Conservation (phyloP, 2,888 invertebrate genomes). For the Drosophila colorata region DNA sequence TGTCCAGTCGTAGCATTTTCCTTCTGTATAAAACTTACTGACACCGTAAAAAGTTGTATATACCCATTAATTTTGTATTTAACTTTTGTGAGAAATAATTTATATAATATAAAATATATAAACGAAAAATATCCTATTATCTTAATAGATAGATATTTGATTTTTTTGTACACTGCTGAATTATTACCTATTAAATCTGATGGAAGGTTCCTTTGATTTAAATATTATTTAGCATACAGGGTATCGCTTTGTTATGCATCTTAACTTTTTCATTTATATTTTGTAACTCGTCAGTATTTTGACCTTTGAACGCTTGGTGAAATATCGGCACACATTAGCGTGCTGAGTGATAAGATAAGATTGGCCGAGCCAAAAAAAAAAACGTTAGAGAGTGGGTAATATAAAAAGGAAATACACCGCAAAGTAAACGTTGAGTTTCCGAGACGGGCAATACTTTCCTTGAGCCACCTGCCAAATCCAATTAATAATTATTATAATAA, state of each 20-base stretch:
- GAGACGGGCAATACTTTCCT: slow-evolving; percentile 47
- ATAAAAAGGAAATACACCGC: slow-evolving; percentile 20
- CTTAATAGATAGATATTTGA: no score
- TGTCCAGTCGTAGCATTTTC: slow-evolving; percentile 4
- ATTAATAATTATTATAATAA: slow-evolving; percentile 74
- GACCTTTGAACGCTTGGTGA: slow-evolving; percentile 54
- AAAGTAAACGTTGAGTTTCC: slow-evolving; percentile 7
- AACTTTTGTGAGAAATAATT: no score
- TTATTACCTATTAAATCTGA: no score
- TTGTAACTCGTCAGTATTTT: slow-evolving; percentile 3
- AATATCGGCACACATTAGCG: slow-evolving; percentile 51
- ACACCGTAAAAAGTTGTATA: no score
- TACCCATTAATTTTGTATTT: no score
- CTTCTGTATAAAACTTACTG: not conserved
- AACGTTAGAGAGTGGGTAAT: slow-evolving; percentile 14
- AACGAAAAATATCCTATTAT: no score
- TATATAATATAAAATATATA: no score
- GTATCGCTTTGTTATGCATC: not conserved
- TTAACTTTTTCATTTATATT: not conserved
- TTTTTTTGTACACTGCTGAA: no score
- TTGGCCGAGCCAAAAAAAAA: slow-evolving; percentile 18
- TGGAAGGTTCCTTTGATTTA: not conserved
- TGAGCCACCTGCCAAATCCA: slow-evolving; percentile 53
- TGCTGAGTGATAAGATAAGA: slow-evolving; percentile 64
- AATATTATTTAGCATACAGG: not conserved